phyloP scores from a whole-genome alignment of 2,797 vertebrate species.

The Eulemur albifrons region DNA sequence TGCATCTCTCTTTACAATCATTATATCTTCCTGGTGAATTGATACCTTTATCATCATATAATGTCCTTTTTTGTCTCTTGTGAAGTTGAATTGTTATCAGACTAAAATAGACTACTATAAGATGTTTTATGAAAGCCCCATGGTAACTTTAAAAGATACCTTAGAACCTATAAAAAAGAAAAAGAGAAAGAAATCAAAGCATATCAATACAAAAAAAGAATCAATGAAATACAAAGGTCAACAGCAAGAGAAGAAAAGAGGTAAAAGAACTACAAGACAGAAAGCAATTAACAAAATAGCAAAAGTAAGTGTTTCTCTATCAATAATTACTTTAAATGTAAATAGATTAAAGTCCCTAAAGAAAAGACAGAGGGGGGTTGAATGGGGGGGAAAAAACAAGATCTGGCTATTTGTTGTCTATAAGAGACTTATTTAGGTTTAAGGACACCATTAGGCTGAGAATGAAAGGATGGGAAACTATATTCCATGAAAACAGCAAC shows the following conservation, averaged over 20 bases:
- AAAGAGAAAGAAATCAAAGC: neutral
- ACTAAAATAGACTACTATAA: neutral
- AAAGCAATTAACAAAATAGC: neutral
- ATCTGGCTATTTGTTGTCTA: neutral
- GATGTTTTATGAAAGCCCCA: neutral
- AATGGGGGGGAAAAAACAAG: neutral
- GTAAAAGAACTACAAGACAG: neutral
- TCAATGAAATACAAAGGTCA: neutral
- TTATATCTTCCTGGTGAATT: neutral
- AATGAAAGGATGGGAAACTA: neutral
- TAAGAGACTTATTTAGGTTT: neutral
- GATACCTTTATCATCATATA: neutral
- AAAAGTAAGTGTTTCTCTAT: neutral
- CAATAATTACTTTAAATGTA: neutral
- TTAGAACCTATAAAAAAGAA: neutral
- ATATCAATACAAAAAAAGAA: neutral
- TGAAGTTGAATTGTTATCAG: neutral
- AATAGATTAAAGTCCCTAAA: neutral
- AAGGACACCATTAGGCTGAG: neutral
- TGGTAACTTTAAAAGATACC: neutral
- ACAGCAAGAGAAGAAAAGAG: neutral
- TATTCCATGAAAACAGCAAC: neutral
- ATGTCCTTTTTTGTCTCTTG: neutral
- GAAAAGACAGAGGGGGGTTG: neutral
- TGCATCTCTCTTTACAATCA: neutral